phyloP scores from a whole-genome alignment of 2,113 vertebrate species.

The Hippocampus comes region DNA sequence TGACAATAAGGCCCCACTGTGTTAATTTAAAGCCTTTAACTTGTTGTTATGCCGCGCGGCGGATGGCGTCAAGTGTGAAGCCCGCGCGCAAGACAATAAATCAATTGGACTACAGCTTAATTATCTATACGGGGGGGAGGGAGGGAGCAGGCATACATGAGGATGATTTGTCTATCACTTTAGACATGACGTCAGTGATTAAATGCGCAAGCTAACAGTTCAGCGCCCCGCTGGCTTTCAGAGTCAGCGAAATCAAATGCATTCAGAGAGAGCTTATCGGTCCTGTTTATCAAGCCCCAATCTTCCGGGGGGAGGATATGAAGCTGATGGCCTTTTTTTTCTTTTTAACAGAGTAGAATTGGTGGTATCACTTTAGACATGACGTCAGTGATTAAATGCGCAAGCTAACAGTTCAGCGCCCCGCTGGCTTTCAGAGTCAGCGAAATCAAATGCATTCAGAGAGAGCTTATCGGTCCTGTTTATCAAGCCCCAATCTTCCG shows the following conservation, averaged over 20 bases:
- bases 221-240: conserved; percentile 22
- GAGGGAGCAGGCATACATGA: conserved; percentile 16
- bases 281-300: conserved; percentile 46
- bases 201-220: conserved; percentile 31
- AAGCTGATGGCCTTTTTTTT: conserved; percentile 31
- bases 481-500: conserved; percentile 50
- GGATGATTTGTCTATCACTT: conserved; percentile 10
- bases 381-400: conserved; percentile 27
- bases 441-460: conserved; percentile 27
- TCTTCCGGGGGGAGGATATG: conserved; percentile 49
- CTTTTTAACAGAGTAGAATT: too few relatives aligned
- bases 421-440: conserved; percentile 24
- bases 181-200: conserved; percentile 23
- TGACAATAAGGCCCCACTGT: conserved; percentile 31
- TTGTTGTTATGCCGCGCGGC: conserved; percentile 15
- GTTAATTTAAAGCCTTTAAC: conserved; percentile 47
- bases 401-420: conserved; percentile 20
- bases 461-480: conserved; percentile 49
- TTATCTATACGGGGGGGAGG: conserved; percentile 7
- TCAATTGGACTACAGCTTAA: conserved; percentile 20
- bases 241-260: conserved; percentile 18
- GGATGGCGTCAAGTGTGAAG: conserved; percentile 31
- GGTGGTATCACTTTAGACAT: conserved; percentile 10
- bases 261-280: conserved; percentile 45
- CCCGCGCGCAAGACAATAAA: conserved; percentile 10